These are phyloP conservation scores for Brachionus paranguensis DNA, from an alignment of 1,140 invertebrate species.

Conservation along the genomic window DNA sequence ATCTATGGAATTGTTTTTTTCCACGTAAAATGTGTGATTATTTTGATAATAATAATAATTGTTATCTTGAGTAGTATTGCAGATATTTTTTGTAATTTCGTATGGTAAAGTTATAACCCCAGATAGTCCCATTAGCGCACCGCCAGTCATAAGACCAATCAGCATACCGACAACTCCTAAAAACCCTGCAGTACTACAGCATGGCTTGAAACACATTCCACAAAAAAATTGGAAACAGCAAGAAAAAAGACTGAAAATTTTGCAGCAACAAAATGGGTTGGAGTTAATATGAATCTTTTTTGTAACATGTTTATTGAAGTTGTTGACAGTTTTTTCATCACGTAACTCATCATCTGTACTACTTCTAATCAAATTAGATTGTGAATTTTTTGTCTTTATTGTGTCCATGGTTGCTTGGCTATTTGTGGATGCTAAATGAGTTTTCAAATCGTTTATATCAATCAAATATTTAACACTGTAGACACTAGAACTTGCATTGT, in stretches of 20 bases:
- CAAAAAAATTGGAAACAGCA: neutral
- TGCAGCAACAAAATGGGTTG: neutral
- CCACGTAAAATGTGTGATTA: neutral
- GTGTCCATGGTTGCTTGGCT: neutral
- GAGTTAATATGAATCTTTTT: conserved; percentile 17
- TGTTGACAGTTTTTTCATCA: neutral
- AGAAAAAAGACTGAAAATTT: neutral
- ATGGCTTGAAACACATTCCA: neutral
- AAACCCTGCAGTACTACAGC: conserved; percentile 25
- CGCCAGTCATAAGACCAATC: neutral
- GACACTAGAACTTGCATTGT: neutral
- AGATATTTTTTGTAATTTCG: conserved; percentile 33
- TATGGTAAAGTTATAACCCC: conserved; percentile 24
- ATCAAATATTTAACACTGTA: conserved; percentile 26
- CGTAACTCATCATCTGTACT: neutral
- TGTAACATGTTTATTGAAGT: conserved; percentile 5
- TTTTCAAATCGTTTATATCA: conserved; percentile 26
- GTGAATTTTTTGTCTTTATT: neutral
- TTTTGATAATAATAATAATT: conserved; percentile 17
- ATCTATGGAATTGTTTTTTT: neutral
- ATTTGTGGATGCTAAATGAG: neutral
- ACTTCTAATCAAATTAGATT: neutral
- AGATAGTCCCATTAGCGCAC: neutral
- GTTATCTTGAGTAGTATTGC: neutral
- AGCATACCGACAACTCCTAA: neutral